phyloP scores from a whole-genome alignment of 2,888 invertebrate species.

The Chaetogeoica ovagalla region DNA sequence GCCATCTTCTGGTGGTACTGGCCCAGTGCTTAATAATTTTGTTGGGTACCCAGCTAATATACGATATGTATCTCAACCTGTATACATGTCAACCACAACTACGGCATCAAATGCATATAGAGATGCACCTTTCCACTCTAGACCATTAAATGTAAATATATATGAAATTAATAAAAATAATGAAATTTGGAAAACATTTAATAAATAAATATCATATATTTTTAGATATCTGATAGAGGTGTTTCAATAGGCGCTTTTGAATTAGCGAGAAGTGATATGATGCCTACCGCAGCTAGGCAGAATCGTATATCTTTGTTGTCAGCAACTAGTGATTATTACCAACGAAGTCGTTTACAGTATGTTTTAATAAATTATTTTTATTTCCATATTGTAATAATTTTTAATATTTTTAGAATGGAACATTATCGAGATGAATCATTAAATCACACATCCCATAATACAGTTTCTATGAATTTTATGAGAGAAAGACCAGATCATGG shows the following conservation, averaged over 20 bases:
- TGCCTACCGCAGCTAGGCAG: constrained; percentile 38
- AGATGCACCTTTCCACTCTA: constrained; percentile 41
- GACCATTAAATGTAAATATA: constrained; percentile 45
- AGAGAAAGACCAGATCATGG: constrained; percentile 52
- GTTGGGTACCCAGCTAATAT: constrained; percentile 47
- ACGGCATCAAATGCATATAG: constrained; percentile 44
- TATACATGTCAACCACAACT: constrained; percentile 46
- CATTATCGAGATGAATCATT: constrained; percentile 52
- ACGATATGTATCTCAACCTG: constrained; percentile 51
- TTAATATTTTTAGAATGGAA: constrained; percentile 36
- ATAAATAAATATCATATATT: background rate
- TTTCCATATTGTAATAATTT: background rate
- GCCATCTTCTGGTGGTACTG: constrained; percentile 41
- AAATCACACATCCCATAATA: constrained; percentile 43
- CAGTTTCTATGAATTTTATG: constrained; percentile 51
- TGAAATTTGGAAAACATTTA: too few species aligned
- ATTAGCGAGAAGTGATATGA: constrained; percentile 48
- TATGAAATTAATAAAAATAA: too few species aligned
- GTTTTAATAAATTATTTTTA: constrained; percentile 7
- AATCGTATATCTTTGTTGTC: constrained; percentile 51
- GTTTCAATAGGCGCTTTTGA: constrained; percentile 47
- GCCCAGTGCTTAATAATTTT: constrained; percentile 45
- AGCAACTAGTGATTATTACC: constrained; percentile 48
- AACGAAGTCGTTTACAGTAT: constrained; percentile 50
- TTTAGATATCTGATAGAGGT: constrained; percentile 44